These are phyloP conservation scores for Cheracebus regulus DNA, from an alignment of 2,797 vertebrate genomes.

Conservation along the genomic window DNA sequence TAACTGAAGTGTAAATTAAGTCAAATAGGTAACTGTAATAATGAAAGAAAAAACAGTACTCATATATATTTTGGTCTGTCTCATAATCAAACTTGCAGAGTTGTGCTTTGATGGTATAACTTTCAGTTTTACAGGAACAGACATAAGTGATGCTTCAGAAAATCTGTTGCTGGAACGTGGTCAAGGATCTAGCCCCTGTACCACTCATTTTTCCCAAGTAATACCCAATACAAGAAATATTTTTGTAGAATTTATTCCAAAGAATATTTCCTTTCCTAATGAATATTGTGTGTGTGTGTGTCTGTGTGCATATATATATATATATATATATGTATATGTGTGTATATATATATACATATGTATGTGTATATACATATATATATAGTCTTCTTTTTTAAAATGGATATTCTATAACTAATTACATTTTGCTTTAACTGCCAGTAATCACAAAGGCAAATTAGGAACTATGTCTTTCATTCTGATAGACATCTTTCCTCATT, in stretches of 20 bases:
- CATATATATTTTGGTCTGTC: neutral
- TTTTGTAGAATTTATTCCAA: slow-evolving; percentile 5
- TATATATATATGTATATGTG: rapidly evolving
- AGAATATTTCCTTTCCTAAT: slow-evolving; percentile 7
- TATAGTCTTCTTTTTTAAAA: neutral
- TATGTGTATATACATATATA: rapidly evolving
- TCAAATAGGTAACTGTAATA: neutral
- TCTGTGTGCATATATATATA: no score
- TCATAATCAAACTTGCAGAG: neutral
- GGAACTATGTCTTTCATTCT: neutral
- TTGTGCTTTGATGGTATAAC: neutral
- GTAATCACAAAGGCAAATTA: slow-evolving; percentile 1
- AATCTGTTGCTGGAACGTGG: neutral
- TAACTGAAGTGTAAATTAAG: neutral
- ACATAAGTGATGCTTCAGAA: neutral
- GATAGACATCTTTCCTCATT: neutral
- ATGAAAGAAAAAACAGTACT: neutral
- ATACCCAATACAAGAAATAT: neutral
- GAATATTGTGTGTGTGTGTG: neutral
- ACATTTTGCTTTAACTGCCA: slow-evolving; percentile 8
- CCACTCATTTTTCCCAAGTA: neutral
- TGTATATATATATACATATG: no score
- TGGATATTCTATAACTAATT: slow-evolving; percentile 13
- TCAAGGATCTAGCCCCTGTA: neutral
- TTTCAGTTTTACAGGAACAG: slow-evolving; percentile 36